These are phyloP conservation scores for Gadus macrocephalus DNA, from an alignment of 2,113 vertebrate genomes.

Conservation along the genomic window DNA sequence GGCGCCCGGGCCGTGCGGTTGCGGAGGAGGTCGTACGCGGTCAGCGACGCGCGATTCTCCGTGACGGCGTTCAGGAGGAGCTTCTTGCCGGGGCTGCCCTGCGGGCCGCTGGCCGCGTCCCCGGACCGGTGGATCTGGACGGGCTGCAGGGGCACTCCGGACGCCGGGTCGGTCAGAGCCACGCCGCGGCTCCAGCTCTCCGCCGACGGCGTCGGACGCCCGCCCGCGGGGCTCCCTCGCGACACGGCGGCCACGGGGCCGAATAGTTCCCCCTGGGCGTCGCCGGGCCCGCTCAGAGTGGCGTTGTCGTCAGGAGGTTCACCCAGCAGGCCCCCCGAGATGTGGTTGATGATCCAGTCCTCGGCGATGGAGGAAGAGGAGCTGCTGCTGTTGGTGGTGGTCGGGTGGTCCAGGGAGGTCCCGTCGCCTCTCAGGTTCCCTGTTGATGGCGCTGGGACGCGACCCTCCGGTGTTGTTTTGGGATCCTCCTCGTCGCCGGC, in stretches of 20 bases:
- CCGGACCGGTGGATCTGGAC: conserved; percentile 73
- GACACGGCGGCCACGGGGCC: conserved; percentile 3
- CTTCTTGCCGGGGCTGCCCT: conserved; percentile 53
- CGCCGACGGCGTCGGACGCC: conserved; percentile 63
- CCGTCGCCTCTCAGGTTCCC: conserved; percentile 4
- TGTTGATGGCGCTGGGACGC: background rate
- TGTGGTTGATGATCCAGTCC: conserved; percentile 61
- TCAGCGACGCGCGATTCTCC: conserved; percentile 78
- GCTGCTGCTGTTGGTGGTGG: conserved; percentile 62
- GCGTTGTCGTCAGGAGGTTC: conserved; percentile 40
- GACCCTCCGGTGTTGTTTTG: conserved; percentile 2
- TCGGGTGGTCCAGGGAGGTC: conserved; percentile 21
- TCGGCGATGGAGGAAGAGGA: conserved; percentile 67
- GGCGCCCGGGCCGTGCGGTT: conserved; percentile 78
- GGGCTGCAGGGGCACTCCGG: conserved; percentile 76
- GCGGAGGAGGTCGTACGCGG: conserved; percentile 87
- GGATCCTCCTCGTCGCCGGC: background rate
- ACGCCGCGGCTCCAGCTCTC: conserved; percentile 85
- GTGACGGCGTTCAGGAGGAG: conserved; percentile 70
- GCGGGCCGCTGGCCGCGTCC: conserved; percentile 31
- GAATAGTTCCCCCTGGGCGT: background rate
- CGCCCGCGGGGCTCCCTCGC: conserved; percentile 26
- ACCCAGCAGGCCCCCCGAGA: conserved; percentile 33
- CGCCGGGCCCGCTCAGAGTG: conserved; percentile 8
- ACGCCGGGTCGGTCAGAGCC: conserved; percentile 59